Base-by-base conservation (phyloP, 2,797 vertebrate species). In the Enteromius viviparus region DNA sequence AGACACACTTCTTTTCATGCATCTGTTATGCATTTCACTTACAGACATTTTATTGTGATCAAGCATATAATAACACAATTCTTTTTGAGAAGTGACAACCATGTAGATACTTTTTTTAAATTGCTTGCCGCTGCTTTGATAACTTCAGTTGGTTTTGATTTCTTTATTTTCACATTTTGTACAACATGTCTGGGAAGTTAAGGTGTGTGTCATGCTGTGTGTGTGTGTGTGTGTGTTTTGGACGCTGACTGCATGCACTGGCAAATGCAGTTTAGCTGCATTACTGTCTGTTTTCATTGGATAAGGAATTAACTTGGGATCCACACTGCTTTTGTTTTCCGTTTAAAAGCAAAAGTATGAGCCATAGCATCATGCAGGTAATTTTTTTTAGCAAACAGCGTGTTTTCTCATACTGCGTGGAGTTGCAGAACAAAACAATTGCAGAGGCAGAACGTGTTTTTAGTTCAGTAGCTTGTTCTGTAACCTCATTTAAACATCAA, bases 271-370 rank as follows among this genome's bases (percentile, higher is more conserved):
- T 83, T 62, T 78, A 85, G 77, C 78, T 85, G 55, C 49, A 53
- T 83, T 83, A 64, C 84, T 83, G 76, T 68, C 81, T 76, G 78
- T 64, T 40, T 80, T 79, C 78, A 76, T 65, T 82, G 79, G 76
- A 84, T 84, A 82, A 84, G 82, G 82, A 77, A 76, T 85, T 84
- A 82, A 65, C 75, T n/a, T 17, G 68, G 51, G 62, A 64, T 71
- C 78, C 69, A 82, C 81, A 79, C 69, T 84, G 70, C 79, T 76
- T 85, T 85, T 85, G 86, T 85, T 87, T 87, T 65, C 6, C 37
- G 23, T 76, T 76, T 72, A 81, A 80, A 76, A 51, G 53, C 34
- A 84, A 84, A 87, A 87, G 79, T 87, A 86, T 82, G 45, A 81
- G 64, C 47, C 15, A 6, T 65, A 42, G 53, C 58, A 7, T 65